Percentiles rank a stretch among this genome's conserved stretches.
These are phyloP conservation scores for Scyliorhinus canicula DNA, from an alignment of 2,797 vertebrate species.

Conservation along the genomic window DNA sequence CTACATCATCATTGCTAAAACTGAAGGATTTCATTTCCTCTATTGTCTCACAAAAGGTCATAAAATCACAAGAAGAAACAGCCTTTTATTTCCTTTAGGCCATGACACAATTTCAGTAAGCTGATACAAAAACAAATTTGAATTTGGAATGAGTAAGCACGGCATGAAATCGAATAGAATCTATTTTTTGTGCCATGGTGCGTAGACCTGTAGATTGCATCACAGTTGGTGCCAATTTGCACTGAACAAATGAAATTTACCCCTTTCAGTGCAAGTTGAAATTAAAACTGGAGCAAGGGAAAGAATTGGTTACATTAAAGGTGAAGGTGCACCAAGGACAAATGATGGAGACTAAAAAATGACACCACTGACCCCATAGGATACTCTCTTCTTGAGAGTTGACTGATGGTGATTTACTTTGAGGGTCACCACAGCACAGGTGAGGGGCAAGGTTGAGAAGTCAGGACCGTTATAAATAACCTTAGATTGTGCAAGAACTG, in stretches of 20 bases:
- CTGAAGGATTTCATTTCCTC: neutral
- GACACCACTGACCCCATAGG: too few species aligned
- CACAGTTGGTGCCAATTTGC: constrained; percentile 29
- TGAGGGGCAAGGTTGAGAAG: too few species aligned
- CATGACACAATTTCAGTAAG: neutral
- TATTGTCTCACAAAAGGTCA: neutral
- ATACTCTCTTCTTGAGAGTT: too few species aligned
- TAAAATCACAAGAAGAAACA: neutral
- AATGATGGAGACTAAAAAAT: neutral
- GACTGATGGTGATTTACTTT: too few species aligned
- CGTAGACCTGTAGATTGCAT: neutral
- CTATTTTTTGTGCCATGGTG: neutral
- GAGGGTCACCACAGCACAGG: too few species aligned
- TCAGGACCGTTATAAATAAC: too few species aligned
- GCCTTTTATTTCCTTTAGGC: neutral
- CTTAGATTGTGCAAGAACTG: too few species aligned
- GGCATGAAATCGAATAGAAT: neutral
- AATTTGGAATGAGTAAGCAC: constrained; percentile 13
- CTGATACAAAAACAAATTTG: constrained; percentile 1
- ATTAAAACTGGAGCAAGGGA: neutral
- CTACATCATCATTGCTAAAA: neutral
- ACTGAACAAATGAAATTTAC: constrained; percentile 17
- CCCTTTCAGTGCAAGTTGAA: neutral
- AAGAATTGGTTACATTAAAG: neutral
- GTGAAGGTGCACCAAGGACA: neutral